These are phyloP conservation scores for Phaenicophaeus curvirostris DNA, from an alignment of 2,797 vertebrate genomes.

Conservation along the genomic window DNA sequence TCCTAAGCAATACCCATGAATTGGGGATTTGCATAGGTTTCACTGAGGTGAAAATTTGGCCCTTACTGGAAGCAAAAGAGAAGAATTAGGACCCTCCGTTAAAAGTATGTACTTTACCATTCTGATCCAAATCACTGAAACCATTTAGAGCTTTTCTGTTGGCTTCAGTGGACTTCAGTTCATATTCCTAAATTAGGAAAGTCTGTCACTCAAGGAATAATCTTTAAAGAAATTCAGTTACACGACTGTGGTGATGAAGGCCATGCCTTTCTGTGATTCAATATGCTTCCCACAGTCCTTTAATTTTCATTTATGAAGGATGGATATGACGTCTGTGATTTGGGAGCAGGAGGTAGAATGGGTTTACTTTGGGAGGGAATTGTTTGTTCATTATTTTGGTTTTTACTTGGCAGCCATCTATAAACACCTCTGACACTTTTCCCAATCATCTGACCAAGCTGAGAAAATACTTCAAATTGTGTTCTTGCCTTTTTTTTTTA, in stretches of 20 bases:
- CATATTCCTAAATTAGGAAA: not conserved
- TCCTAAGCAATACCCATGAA: not conserved
- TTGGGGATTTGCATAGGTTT: not conserved
- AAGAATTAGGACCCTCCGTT: not conserved
- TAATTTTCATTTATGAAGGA: not conserved
- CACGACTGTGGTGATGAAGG: not conserved
- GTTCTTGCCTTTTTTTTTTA: not conserved
- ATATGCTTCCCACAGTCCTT: not conserved
- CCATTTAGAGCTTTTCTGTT: not conserved
- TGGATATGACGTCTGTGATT: not conserved
- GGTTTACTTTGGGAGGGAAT: not conserved
- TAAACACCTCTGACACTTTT: not conserved
- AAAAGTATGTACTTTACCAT: not conserved
- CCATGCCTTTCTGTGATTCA: not conserved
- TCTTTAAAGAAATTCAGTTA: not conserved
- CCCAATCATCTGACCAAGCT: not conserved
- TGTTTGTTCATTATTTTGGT: not conserved
- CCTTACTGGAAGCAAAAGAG: not conserved
- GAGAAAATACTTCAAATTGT: not conserved
- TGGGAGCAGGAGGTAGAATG: not conserved
- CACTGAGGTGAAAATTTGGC: not conserved
- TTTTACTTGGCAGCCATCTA: not conserved
- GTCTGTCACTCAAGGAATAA: not conserved
- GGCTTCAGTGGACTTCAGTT: not conserved
- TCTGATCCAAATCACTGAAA: not conserved